Evolutionary conservation across 2,113 vertebrate genomes (phyloP).

Genomic region (Panthera leo): DNA sequence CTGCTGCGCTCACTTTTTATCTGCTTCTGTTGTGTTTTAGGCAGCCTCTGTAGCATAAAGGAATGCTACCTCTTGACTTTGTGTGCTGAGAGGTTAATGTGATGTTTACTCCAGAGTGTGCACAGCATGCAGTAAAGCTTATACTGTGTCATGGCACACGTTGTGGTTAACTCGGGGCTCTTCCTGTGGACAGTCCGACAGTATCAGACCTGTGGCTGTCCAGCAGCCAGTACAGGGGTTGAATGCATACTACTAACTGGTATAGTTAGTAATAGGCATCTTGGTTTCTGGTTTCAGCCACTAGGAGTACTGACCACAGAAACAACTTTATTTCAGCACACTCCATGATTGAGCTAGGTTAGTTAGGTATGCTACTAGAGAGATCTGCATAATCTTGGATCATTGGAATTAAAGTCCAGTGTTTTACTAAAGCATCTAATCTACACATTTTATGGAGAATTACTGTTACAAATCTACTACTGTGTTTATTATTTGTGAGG

Average conservation of each 20-base stretch:
- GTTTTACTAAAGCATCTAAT: conserved; percentile 22
- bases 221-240: not conserved
- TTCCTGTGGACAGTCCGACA: not conserved
- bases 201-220: not conserved
- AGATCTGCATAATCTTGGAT: not conserved
- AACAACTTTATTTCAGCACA: not conserved
- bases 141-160: not conserved
- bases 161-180: not conserved
- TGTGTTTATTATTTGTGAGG: not conserved
- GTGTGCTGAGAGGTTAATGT: not conserved
- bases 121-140: not conserved
- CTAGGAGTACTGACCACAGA: not conserved
- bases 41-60: not conserved
- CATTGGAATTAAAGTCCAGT: not conserved
- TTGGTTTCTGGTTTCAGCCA: not conserved
- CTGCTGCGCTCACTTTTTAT: not conserved
- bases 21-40: not conserved
- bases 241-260: not conserved
- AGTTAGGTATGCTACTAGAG: not conserved
- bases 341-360: conserved; percentile 1
- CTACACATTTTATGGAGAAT: not conserved
- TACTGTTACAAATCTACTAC: not conserved
- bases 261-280: not conserved
- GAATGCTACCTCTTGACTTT: not conserved
- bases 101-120: not conserved